phyloP scores from a whole-genome alignment of 1,140 invertebrate genomes.

The Calephelis nemesis region DNA sequence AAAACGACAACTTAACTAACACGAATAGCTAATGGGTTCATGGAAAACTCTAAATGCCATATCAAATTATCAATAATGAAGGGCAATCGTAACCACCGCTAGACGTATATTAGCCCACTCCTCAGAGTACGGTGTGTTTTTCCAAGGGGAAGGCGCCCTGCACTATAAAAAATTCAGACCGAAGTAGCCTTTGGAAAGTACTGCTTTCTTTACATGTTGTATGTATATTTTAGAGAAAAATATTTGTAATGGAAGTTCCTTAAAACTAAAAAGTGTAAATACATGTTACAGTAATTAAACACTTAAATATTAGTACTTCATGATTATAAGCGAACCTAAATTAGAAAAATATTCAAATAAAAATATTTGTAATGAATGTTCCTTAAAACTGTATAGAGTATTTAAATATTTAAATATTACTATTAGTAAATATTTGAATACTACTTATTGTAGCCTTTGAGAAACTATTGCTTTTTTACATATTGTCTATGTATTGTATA shows the following conservation, averaged over 20 bases:
- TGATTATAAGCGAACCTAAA: no score
- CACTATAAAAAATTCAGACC: slow-evolving; percentile 70
- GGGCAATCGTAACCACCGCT: slow-evolving; percentile 26
- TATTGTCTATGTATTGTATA: not conserved
- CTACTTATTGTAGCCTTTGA: slow-evolving; percentile 45
- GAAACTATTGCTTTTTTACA: slow-evolving; percentile 45
- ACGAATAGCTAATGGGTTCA: not conserved
- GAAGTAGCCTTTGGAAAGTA: slow-evolving; percentile 47
- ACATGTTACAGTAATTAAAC: no score
- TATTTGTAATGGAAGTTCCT: no score
- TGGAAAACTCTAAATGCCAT: slow-evolving; percentile 20
- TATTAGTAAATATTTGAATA: no score
- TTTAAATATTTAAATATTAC: no score
- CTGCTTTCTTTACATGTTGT: slow-evolving; percentile 43
- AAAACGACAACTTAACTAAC: not conserved
- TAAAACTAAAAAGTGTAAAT: no score
- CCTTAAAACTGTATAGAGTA: no score
- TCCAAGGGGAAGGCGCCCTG: slow-evolving; percentile 52
- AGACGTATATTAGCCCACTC: slow-evolving; percentile 62
- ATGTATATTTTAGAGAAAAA: no score
- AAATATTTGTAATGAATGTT: no score
- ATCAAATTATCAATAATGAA: slow-evolving; percentile 27
- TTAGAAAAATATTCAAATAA: no score
- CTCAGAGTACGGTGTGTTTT: slow-evolving; percentile 58
- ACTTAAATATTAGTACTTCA: no score